A percentile compares a stretch with the other conserved stretches of the same genome.
Evolutionary conservation across 2,888 invertebrate species (phyloP).

Genomic region (Lottia gigantea): DNA sequence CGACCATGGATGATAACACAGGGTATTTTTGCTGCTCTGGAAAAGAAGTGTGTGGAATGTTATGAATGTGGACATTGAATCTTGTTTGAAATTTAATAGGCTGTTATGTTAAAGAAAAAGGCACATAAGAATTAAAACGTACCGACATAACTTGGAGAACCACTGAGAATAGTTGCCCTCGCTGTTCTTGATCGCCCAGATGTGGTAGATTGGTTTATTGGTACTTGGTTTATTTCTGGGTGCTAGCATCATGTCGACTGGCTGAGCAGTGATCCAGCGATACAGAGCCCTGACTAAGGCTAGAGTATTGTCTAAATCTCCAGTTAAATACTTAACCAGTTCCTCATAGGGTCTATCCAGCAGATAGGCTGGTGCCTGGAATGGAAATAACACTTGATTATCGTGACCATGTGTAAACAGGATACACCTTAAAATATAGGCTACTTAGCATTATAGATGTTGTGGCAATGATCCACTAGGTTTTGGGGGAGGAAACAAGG

Average conservation of each 20-base stretch:
- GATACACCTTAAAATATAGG: too few relatives aligned
- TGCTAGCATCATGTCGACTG: constrained; percentile 41
- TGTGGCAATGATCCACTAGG: too few relatives aligned
- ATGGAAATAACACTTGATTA: constrained; percentile 11
- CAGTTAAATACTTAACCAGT: constrained; percentile 40
- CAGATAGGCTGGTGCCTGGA: constrained; percentile 44
- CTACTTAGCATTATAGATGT: too few relatives aligned
- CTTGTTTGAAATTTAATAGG: too few relatives aligned
- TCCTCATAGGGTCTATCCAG: constrained; percentile 37
- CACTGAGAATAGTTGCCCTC: constrained; percentile 60
- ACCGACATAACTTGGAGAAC: constrained; percentile 53
- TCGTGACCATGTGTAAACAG: not conserved
- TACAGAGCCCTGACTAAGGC: constrained; percentile 53
- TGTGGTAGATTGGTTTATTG: constrained; percentile 50
- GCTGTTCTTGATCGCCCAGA: constrained; percentile 52
- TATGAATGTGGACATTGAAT: too few relatives aligned
- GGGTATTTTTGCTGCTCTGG: constrained; percentile 51
- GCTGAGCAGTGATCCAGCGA: constrained; percentile 55
- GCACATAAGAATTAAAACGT: constrained; percentile 12
- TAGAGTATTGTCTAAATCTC: constrained; percentile 36
- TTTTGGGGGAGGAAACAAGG: too few relatives aligned
- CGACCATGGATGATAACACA: constrained; percentile 55
- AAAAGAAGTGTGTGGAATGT: constrained; percentile 13
- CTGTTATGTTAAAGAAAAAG: not conserved
- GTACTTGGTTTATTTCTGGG: constrained; percentile 41